A percentile compares a stretch with the other conserved stretches of the same genome.
Conservation (phyloP, 2,888 invertebrate genomes). For the Drosophila heteroneura region DNA sequence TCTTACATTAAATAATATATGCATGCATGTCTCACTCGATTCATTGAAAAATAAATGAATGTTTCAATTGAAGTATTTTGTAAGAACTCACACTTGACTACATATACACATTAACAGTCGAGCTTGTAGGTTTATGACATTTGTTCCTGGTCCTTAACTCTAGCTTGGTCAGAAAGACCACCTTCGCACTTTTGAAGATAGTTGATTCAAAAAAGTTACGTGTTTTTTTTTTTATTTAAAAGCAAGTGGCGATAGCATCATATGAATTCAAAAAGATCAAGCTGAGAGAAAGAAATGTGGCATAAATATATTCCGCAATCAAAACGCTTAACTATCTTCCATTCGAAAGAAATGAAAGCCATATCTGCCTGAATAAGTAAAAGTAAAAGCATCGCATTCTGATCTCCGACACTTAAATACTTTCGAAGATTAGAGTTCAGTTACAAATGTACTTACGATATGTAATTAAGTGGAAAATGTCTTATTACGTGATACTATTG, state of each 20-base stretch:
- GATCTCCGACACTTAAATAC: neutral
- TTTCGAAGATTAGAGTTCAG: neutral
- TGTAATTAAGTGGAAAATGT: conserved; percentile 16
- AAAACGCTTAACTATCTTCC: neutral
- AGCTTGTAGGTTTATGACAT: conserved; percentile 1
- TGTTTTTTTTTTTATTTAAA: neutral
- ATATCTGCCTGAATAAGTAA: neutral
- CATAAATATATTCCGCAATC: neutral
- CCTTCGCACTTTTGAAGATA: neutral
- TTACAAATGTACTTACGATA: neutral
- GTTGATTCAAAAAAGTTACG: neutral
- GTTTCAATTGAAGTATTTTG: conserved; percentile 66
- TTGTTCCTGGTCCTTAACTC: neutral
- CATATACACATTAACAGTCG: conserved; percentile 1
- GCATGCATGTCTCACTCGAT: conserved; percentile 59
- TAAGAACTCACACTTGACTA: conserved; percentile 19
- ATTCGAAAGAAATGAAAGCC: neutral
- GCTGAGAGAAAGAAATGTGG: neutral
- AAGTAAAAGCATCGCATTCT: neutral
- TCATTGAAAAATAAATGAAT: conserved; percentile 65
- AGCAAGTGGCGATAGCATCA: neutral
- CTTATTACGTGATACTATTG: conserved; percentile 2
- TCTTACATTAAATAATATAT: conserved; percentile 33
- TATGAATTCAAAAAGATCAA: neutral
- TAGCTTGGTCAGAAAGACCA: neutral